Evolutionary conservation across 2,113 vertebrate genomes (phyloP).

Genomic region (Sylvia atricapilla): DNA sequence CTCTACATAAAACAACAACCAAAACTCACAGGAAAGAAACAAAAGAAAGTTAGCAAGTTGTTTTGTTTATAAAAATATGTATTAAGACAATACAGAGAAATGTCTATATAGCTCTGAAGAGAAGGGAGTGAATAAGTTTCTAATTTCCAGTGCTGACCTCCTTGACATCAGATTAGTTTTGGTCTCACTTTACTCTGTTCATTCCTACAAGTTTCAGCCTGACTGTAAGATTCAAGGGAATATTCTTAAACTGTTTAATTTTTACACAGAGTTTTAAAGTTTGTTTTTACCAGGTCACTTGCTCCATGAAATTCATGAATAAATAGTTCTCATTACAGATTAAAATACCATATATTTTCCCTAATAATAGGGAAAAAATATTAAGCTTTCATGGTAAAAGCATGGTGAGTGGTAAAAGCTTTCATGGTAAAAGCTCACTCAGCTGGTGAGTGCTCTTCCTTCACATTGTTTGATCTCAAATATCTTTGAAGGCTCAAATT

Average conservation of each 20-base stretch:
- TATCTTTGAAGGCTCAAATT: not conserved
- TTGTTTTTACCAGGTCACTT: not conserved
- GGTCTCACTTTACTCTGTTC: not conserved
- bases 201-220: not conserved
- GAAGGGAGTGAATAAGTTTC: not conserved
- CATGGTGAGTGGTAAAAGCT: not conserved
- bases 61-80: constrained; percentile 57
- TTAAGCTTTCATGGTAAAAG: not conserved
- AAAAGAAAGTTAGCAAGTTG: constrained; percentile 41
- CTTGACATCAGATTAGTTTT: not conserved
- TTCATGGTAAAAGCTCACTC: not conserved
- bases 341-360: not conserved
- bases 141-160: not conserved
- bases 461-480: not conserved
- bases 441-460: not conserved
- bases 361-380: not conserved
- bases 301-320: not conserved
- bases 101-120: not conserved
- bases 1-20: constrained; percentile 27
- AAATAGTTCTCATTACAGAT: not conserved
- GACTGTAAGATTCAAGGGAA: not conserved
- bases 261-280: not conserved
- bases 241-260: not conserved
- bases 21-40: constrained; percentile 43
- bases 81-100: constrained; percentile 43